phyloP scores from a whole-genome alignment of 2,888 invertebrate genomes.

The Drosophila greeni region DNA sequence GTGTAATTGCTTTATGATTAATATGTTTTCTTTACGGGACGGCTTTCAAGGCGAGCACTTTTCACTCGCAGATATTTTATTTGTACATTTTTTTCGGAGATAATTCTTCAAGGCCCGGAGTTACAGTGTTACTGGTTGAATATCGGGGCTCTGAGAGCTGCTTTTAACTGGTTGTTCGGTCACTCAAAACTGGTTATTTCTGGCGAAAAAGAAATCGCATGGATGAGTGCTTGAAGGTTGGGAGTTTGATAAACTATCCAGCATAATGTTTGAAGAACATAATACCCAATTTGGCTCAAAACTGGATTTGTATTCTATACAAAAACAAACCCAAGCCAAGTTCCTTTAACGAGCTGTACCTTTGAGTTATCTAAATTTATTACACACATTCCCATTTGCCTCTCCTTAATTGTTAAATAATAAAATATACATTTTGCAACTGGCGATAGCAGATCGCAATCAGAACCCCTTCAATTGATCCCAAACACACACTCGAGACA shows the following conservation, averaged over 20 bases:
- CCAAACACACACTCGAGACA: slow-evolving; percentile 27
- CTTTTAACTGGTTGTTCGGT: slow-evolving; percentile 14
- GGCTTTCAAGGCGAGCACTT: slow-evolving; percentile 27
- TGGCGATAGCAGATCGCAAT: slow-evolving; percentile 23
- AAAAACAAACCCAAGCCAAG: neutral
- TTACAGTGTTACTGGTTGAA: slow-evolving; percentile 13
- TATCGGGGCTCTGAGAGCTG: slow-evolving; percentile 7
- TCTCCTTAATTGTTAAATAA: slow-evolving; percentile 36
- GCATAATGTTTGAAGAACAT: slow-evolving; percentile 8
- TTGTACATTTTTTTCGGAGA: neutral
- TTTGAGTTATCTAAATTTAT: slow-evolving; percentile 14
- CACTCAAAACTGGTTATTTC: slow-evolving; percentile 25
- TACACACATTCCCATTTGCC: slow-evolving; percentile 18
- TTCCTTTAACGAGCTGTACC: slow-evolving; percentile 1
- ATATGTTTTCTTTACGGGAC: slow-evolving; percentile 32
- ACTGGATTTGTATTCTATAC: neutral
- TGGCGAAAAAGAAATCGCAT: slow-evolving; percentile 24
- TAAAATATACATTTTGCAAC: slow-evolving; percentile 33
- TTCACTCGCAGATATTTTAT: slow-evolving; percentile 12
- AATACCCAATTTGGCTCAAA: neutral
- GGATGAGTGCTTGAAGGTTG: neutral
- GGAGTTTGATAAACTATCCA: slow-evolving; percentile 6
- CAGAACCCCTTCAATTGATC: slow-evolving; percentile 31
- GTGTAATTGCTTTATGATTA: slow-evolving; percentile 41
- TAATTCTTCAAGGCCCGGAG: neutral